A percentile compares a stretch with the other conserved stretches of the same genome.
Conservation (phyloP, 2,797 vertebrate genomes). For the Rhinogobio ventralis region DNA sequence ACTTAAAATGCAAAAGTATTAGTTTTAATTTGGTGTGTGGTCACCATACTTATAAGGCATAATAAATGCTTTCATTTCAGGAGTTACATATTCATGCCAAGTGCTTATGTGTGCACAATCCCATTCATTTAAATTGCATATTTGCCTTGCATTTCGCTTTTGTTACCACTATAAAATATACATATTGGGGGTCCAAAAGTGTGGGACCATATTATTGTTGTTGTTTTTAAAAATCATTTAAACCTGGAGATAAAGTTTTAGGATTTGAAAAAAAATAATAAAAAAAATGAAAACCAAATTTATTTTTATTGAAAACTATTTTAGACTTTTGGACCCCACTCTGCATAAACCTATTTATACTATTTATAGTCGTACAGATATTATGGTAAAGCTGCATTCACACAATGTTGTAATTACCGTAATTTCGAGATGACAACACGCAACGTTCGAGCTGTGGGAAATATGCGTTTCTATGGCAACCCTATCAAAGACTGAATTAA, state of each 20-base stretch:
- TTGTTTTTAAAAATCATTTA: background rate
- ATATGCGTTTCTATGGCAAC: background rate
- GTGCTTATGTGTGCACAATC: slow-evolving; percentile 13
- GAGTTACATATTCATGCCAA: slow-evolving; percentile 32
- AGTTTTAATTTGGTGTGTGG: background rate
- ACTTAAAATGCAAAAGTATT: background rate
- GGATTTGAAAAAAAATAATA: background rate
- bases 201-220: background rate
- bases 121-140: slow-evolving; percentile 12
- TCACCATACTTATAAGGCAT: background rate
- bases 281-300: too few relatives aligned
- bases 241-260: background rate
- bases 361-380: background rate
- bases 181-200: background rate
- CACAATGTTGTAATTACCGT: background rate
- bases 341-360: background rate
- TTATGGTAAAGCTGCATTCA: background rate
- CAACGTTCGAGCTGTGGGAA: background rate
- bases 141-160: background rate
- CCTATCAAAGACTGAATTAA: background rate
- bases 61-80: slow-evolving; percentile 15
- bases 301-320: background rate
- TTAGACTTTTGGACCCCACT: background rate
- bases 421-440: background rate
- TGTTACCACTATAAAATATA: background rate